Base-by-base conservation (phyloP, 2,888 invertebrate genomes). In the Drosophila rubida region DNA sequence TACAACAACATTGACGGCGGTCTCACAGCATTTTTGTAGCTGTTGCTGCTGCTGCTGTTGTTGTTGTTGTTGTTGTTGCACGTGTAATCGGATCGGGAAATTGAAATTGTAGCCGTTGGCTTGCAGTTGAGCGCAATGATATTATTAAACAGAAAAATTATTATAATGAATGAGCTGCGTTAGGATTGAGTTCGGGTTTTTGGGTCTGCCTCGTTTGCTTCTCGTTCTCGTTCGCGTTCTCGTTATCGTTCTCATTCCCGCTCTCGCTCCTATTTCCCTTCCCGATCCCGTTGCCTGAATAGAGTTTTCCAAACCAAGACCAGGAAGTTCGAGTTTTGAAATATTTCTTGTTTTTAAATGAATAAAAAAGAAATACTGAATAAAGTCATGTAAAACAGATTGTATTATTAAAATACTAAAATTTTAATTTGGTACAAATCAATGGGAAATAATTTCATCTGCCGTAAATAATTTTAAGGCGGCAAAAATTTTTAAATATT, bases 41-140 rank as follows among this genome's bases (percentile, higher is more conserved):
- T 57, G 42, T 50, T 72, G 50, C 27, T 58, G 25, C n/a, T n/a
- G 19, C 3, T 19, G 19, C 19, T n/a, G n/a, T n/a, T n/a, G 19
- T 25, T 61, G 16, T 50, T 61, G 53, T 44, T 69, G 62, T 61
- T 66, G 58, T 70, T 78, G 80, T 69, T 87, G 81, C 87, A 87
- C 84, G 88, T 87, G 84, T 84, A 84, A 84, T 76, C 72, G 67
- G 88, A 84, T 88, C 85, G 78, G 66, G 51, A 68, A 84, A 88
- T 70, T 87, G 84, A 80, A 84, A 84, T 88, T 88, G 78, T 88
- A 87, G 74, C 85, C 81, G 69, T 46, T 71, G 84, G 76, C 86
- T 85, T 84, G 88, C 84, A 84, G 88, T 84, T 75, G 84, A 77
- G 75, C 75, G 75, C 80, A 83, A 80, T 87, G 81, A 88, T 88